Conservation (phyloP, 2,888 invertebrate genomes). For the Dorcus hopei region DNA sequence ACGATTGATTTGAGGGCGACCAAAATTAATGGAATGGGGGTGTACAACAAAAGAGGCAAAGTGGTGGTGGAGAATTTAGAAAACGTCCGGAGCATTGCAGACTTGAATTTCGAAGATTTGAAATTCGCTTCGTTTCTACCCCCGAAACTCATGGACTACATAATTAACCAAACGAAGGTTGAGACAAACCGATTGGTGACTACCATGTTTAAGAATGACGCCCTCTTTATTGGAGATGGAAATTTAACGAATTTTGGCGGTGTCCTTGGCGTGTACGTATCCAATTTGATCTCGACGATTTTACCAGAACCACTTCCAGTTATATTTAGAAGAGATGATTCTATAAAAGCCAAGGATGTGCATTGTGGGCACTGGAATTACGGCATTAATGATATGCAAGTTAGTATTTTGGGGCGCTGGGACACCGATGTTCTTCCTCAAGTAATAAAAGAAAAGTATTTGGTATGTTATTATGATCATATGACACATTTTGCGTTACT, state of each 20-base stretch:
- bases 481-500: constrained; percentile 57
- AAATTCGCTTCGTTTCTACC: constrained; percentile 11
- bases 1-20: constrained; percentile 1
- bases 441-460: constrained; percentile 28
- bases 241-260: background rate
- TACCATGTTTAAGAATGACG: background rate
- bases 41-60: background rate
- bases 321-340: background rate
- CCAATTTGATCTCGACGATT: background rate
- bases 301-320: background rate
- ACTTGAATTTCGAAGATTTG: constrained; percentile 1
- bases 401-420: constrained; percentile 11
- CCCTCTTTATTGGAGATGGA: background rate
- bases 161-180: background rate
- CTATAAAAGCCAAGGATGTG: background rate
- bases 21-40: constrained; percentile 9
- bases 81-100: background rate
- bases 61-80: background rate
- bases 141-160: background rate
- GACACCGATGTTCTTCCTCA: too few relatives aligned
- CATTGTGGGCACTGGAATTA: constrained; percentile 14
- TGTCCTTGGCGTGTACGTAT: background rate
- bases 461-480: constrained; percentile 53
- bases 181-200: background rate
- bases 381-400: constrained; percentile 4